phyloP scores from a whole-genome alignment of 1,140 invertebrate species.

The Drosophila prosaltans region DNA sequence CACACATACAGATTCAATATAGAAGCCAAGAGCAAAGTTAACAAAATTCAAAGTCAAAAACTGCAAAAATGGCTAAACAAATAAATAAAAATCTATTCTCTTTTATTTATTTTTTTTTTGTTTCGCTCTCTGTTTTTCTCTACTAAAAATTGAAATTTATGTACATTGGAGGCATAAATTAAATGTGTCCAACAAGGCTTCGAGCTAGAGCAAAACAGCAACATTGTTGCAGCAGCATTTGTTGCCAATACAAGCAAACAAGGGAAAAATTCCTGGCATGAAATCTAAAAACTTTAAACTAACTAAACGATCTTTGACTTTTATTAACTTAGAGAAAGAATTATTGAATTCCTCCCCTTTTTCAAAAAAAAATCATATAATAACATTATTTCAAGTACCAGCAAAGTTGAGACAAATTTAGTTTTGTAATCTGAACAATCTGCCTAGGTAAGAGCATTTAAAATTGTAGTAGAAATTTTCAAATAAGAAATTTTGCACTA shows the following conservation, averaged over 20 bases:
- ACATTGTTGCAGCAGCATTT: conserved; percentile 38
- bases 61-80: conserved; percentile 48
- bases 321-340: too few relatives aligned
- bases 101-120: neutral
- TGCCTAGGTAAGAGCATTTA: too few relatives aligned
- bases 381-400: too few relatives aligned
- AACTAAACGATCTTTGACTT: too few relatives aligned
- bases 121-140: neutral
- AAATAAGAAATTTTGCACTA: too few relatives aligned
- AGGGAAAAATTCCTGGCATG: too few relatives aligned
- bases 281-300: too few relatives aligned
- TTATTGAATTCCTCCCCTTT: too few relatives aligned
- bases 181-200: conserved; percentile 35
- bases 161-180: conserved; percentile 52
- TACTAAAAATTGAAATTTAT: conserved; percentile 65
- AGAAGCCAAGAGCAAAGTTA: conserved; percentile 57
- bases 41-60: conserved; percentile 32
- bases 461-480: too few relatives aligned
- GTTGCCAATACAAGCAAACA: conserved; percentile 31
- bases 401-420: too few relatives aligned
- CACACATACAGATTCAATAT: neutral
- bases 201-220: neutral
- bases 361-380: too few relatives aligned
- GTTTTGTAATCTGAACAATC: too few relatives aligned
- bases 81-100: conserved; percentile 58